Base-by-base conservation (phyloP, 2,113 vertebrate species). In the Trematocara stigmaticum region DNA sequence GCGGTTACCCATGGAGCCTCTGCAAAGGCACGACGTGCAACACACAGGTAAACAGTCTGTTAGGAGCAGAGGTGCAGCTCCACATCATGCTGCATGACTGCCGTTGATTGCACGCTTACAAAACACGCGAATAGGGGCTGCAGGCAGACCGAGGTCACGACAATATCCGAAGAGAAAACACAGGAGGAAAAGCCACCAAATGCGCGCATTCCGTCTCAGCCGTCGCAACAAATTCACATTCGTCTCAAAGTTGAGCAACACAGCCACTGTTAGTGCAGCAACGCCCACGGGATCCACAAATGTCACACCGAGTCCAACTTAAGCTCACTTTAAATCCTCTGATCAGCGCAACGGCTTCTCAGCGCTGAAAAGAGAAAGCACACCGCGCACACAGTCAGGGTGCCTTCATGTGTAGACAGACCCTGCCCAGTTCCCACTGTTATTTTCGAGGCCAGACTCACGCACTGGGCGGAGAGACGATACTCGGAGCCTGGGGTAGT, bases 201-300 rank as follows among this genome's bases (percentile, higher is more conserved):
- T 82, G 40, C 80, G 64, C 61, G 80, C 91, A 93, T 92, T 92
- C 90, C 90, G 85, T 2, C 91, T 84, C 71, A 38, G 78, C 71
- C 9, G 86, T 59, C 74, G 29, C 78, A 81, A 66, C 40, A 82
- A 45, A 88, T 59, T 76, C 66, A 56, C 85, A 40, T 18, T 91
- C 88, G 93, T 93, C 90, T 79, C 84, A 79, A 94, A 96, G 95
- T 96, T 95, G 79, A 52, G 71, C 91, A 86, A 84, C 83, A 84
- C 35, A 7, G 71, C 74, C 79, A 51, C 74, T 34, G 64, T 83
- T 71, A n/a, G 88, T 31, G 49, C 83, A 84, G 81, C n/a, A 16
- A 88, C 90, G 86, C 86, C 79, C 84, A 61, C 86, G 31, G 76
- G 59, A 57, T n/a, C 7, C 71, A 23, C 40, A n/a, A 31, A 23